phyloP scores from a whole-genome alignment of 2,797 vertebrate genomes.

The Cryptoprocta ferox region DNA sequence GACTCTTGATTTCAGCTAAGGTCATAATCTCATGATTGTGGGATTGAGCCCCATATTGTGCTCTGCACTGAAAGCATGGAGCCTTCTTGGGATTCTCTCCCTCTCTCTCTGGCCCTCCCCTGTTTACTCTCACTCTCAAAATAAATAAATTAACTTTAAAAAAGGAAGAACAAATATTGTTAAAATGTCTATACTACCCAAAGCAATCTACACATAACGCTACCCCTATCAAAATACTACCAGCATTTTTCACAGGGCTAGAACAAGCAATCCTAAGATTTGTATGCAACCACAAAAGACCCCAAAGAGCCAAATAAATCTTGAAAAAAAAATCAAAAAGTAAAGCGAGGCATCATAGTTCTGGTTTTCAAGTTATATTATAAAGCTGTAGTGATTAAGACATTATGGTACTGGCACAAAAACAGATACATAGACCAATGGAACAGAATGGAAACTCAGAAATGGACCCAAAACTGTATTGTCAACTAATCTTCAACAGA shows the following conservation, averaged over 20 bases:
- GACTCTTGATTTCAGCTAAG: too few relatives aligned
- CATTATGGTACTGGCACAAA: neutral
- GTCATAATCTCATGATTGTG: too few relatives aligned
- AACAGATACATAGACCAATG: neutral
- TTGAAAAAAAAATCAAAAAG: neutral
- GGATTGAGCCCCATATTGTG: too few relatives aligned
- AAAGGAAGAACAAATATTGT: neutral
- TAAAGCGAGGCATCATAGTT: neutral
- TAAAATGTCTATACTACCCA: neutral
- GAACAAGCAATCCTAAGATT: neutral
- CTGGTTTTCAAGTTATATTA: neutral
- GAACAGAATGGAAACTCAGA: neutral
- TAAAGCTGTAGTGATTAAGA: neutral
- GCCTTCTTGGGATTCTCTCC: too few relatives aligned
- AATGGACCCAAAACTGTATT: neutral
- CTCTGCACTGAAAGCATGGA: too few relatives aligned
- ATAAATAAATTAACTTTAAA: too few relatives aligned
- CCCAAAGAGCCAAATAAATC: neutral
- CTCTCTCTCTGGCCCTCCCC: too few relatives aligned
- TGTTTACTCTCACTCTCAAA: too few relatives aligned
- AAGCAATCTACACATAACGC: neutral
- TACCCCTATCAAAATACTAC: neutral
- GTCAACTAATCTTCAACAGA: neutral
- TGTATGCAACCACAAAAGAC: neutral
- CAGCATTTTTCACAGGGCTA: neutral